Conservation (phyloP, 92 coral and sea anemone species). For the Virgularia gustaviana region DNA sequence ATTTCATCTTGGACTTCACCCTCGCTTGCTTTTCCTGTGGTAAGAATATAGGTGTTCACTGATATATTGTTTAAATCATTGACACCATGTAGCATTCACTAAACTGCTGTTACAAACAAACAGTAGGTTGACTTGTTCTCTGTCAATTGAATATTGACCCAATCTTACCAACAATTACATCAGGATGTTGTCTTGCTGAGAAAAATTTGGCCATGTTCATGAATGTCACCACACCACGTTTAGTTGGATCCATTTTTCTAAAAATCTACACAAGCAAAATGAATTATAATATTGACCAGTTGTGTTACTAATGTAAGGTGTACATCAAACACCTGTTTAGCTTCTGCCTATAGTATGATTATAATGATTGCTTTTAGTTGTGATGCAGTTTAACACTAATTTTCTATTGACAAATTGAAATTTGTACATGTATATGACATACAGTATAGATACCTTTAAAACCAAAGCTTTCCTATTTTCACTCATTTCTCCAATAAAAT, state of each 20-base stretch:
- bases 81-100: no score
- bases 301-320: background rate
- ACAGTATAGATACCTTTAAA: conserved; percentile 60
- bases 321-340: background rate
- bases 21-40: conserved; percentile 68
- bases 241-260: conserved; percentile 85
- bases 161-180: conserved; percentile 82
- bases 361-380: background rate
- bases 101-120: no score
- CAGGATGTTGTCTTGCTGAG: conserved; percentile 80
- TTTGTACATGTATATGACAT: background rate
- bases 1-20: conserved; percentile 67
- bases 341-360: background rate
- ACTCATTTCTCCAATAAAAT: conserved; percentile 96
- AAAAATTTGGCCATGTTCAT: conserved; percentile 79
- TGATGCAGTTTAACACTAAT: background rate
- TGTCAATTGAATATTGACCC: background rate
- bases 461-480: conserved; percentile 81
- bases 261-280: no score
- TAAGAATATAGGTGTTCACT: no score
- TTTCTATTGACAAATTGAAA: background rate
- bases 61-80: no score
- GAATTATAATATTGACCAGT: background rate
- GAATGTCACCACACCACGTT: conserved; percentile 74
- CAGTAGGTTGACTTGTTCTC: background rate